These are phyloP conservation scores for Spodoptera litura DNA, from an alignment of 1,140 invertebrate genomes.

Conservation along the genomic window DNA sequence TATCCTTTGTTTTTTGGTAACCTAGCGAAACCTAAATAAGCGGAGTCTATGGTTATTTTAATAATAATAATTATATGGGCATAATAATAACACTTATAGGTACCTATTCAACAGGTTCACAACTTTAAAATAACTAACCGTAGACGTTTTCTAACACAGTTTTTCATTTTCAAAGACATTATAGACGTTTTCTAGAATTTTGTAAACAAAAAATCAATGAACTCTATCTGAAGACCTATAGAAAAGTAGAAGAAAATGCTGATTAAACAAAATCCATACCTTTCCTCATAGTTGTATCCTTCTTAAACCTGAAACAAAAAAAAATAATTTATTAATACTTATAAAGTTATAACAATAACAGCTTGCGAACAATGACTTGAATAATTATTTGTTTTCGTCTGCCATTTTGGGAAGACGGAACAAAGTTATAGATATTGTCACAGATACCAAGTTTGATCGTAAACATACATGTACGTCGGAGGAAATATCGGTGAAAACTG, in stretches of 20 bases:
- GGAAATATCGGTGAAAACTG: too few relatives aligned
- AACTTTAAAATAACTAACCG: too few relatives aligned
- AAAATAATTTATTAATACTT: conserved; percentile 44
- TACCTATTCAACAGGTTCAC: too few relatives aligned
- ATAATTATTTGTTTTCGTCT: conserved; percentile 22
- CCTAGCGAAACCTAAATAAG: too few relatives aligned
- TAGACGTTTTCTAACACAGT: too few relatives aligned
- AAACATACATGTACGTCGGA: conserved; percentile 1
- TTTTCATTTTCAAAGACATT: too few relatives aligned
- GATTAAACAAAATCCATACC: conserved; percentile 56
- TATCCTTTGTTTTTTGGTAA: too few relatives aligned
- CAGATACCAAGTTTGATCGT: conserved; percentile 10
- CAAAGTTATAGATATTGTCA: conserved; percentile 17
- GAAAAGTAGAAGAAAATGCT: conserved; percentile 6
- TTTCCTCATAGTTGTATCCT: conserved; percentile 71
- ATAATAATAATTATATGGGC: too few relatives aligned
- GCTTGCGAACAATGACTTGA: conserved; percentile 21
- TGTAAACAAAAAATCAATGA: too few relatives aligned
- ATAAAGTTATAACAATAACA: conserved; percentile 12
- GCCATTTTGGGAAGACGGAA: conserved; percentile 15
- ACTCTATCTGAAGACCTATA: background rate
- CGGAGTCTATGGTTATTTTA: too few relatives aligned
- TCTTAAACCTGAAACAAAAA: conserved; percentile 73
- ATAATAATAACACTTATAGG: too few relatives aligned
- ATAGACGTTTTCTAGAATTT: too few relatives aligned